Evolutionary conservation across 2,888 invertebrate species (phyloP).

Genomic region (Apodemia duryi): DNA sequence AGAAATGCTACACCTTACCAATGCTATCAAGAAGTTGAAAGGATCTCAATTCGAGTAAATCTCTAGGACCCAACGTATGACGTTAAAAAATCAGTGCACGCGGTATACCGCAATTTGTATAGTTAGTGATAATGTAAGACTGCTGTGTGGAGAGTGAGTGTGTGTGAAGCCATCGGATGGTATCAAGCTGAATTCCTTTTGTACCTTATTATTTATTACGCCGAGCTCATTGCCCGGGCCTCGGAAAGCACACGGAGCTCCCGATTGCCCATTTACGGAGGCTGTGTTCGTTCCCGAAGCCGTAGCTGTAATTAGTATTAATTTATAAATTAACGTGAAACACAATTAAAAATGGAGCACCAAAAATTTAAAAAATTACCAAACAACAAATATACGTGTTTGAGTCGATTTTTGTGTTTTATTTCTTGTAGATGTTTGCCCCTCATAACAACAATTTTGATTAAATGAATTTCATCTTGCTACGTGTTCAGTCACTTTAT

Average conservation of each 20-base stretch:
- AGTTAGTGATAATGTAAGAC: slow-evolving; percentile 76
- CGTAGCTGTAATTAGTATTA: slow-evolving; percentile 69
- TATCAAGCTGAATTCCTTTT: slow-evolving; percentile 68
- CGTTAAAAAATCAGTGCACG: slow-evolving; percentile 56
- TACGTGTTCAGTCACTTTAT: no score
- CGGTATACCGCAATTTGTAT: slow-evolving; percentile 69
- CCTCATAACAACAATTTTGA: not conserved
- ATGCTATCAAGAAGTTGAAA: slow-evolving; percentile 92
- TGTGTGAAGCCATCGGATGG: slow-evolving; percentile 70
- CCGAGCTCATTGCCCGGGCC: slow-evolving; percentile 75
- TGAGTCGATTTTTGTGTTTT: slow-evolving; percentile 61
- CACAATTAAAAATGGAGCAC: slow-evolving; percentile 76
- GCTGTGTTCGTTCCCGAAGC: slow-evolving; percentile 56
- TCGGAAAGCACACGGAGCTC: slow-evolving; percentile 54
- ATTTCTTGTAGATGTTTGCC: slow-evolving; percentile 35
- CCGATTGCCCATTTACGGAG: slow-evolving; percentile 75
- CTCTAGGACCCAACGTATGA: slow-evolving; percentile 39
- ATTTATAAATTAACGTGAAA: slow-evolving; percentile 72
- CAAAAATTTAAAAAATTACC: slow-evolving; percentile 64
- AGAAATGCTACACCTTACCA: slow-evolving; percentile 92
- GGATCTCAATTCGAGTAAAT: slow-evolving; percentile 79
- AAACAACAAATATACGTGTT: slow-evolving; percentile 75
- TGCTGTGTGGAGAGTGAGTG: slow-evolving; percentile 64
- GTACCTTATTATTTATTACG: slow-evolving; percentile 77
- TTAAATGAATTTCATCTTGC: no score